Evolutionary conservation across 2,888 invertebrate genomes (phyloP), one percentile per base, ranked within the genome.

Genomic region (Hemithea aestivaria): DNA sequence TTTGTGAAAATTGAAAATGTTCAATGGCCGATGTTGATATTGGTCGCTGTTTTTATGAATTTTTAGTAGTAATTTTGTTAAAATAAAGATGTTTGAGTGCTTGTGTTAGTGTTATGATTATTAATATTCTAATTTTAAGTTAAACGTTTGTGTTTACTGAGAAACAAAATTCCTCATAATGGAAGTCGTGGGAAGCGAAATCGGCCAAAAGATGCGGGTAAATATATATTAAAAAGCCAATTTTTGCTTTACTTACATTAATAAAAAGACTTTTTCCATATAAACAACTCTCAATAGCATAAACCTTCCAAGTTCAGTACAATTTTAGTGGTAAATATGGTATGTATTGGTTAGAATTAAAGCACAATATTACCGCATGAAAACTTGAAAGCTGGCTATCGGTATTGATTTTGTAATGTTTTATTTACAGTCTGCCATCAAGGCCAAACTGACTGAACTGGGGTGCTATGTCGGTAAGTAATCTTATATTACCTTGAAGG

Each of bases 361-460:
- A 2, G 1, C 6, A 6, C 2, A 12, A 8, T 33, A 22, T 33
- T 35, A 30, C 30, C 34, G 23, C 11, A n/a, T 2, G 10, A 12
- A 20, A 20, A 8, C 22, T 29, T 23, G 32, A 35, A 21, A 20
- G 27, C 35, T 11, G 12, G 22, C 20, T 35, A 35, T 28, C 28
- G 24, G 21, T 38, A 50, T 45, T 44, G 41, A 49, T 45, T 16
- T 16, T 46, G 22, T 16, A 22, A 38, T n/a, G 7, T 42, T 43
- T 31, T 55, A 58, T 62, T 67, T 88, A 42, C 82, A 98, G 97
- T 94, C 96, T 53, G 98, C 98, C 22, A 97, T 99, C 56, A 96
- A 97, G 78, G 97, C 97, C 23, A 98, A 98, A 80, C 88, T 99
- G 34, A 91, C 96, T 48, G 98, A 98, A 83, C 83, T 98, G 36